A percentile compares a stretch with the other conserved stretches of the same genome.
Evolutionary conservation across 2,888 invertebrate genomes (phyloP).

Genomic region (Parochlus steinenii): DNA sequence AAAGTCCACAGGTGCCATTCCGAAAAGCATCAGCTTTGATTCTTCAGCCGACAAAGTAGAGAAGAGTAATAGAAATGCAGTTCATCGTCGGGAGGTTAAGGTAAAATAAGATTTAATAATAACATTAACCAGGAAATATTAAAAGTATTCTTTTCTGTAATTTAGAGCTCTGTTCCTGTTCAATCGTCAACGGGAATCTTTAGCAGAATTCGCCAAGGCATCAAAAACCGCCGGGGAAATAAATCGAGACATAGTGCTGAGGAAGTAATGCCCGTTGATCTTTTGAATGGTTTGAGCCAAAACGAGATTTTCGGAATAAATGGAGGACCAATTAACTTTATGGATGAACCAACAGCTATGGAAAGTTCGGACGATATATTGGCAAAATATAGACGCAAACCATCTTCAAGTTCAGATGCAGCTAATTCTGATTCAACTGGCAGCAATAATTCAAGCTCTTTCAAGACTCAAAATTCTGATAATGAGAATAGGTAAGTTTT

Average conservation of each 20-base stretch:
- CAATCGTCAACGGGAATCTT: constrained; percentile 48
- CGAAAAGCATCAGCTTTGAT: constrained; percentile 84
- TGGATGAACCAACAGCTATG: not conserved
- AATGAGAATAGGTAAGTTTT: constrained; percentile 28
- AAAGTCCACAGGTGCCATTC: constrained; percentile 66
- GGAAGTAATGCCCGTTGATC: constrained; percentile 17
- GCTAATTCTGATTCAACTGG: constrained; percentile 31
- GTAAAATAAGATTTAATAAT: too few species aligned
- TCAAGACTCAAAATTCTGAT: constrained; percentile 27
- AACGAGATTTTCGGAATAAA: too few species aligned
- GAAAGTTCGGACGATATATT: constrained; percentile 65
- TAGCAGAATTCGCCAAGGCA: constrained; percentile 51
- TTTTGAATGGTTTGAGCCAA: too few species aligned
- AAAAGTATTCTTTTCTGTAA: too few species aligned
- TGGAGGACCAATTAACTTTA: constrained; percentile 1
- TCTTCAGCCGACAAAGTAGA: constrained; percentile 71
- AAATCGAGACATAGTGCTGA: constrained; percentile 24
- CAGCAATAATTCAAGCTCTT: constrained; percentile 22
- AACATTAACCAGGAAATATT: constrained; percentile 2
- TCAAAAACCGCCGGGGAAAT: constrained; percentile 45
- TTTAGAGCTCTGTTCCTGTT: too few species aligned
- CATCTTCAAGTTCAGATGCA: constrained; percentile 37
- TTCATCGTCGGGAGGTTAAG: constrained; percentile 37
- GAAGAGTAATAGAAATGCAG: constrained; percentile 31
- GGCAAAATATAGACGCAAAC: constrained; percentile 75